Conservation (phyloP, 2,888 invertebrate species). For the Helicoverpa assulta region DNA sequence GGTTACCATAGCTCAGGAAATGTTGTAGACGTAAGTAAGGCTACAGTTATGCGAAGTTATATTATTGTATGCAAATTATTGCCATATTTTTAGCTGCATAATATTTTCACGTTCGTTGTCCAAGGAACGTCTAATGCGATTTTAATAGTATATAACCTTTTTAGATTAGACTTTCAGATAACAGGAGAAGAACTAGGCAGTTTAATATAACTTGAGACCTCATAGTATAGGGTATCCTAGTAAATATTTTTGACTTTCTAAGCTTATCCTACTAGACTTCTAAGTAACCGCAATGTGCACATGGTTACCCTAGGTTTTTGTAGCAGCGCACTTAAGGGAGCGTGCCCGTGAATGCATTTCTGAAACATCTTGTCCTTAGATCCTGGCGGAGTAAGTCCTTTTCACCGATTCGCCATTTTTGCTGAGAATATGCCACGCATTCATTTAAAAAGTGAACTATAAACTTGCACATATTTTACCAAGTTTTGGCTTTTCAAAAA, state of each 20-base stretch:
- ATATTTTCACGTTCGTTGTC: background rate
- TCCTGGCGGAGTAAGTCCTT: constrained; percentile 49
- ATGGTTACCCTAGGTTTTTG: constrained; percentile 54
- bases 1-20: constrained; percentile 28
- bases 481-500: too few species aligned
- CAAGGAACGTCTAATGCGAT: too few species aligned
- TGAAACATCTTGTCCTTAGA: constrained; percentile 67
- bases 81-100: background rate
- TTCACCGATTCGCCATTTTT: constrained; percentile 32
- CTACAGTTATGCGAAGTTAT: constrained; percentile 39
- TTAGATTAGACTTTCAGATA: too few species aligned
- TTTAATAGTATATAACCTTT: too few species aligned
- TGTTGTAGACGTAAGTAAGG: constrained; percentile 30
- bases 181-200: too few species aligned
- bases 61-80: constrained; percentile 44
- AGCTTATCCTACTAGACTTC: too few species aligned
- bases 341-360: constrained; percentile 85
- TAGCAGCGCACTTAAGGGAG: constrained; percentile 66
- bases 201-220: background rate
- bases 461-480: background rate
- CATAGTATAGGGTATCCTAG: too few species aligned
- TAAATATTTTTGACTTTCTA: too few species aligned
- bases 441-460: background rate
- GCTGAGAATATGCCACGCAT: constrained; percentile 12
- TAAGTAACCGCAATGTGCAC: too few species aligned